phyloP scores from a whole-genome alignment of 2,888 invertebrate species.

The Trichogramma evanescens region DNA sequence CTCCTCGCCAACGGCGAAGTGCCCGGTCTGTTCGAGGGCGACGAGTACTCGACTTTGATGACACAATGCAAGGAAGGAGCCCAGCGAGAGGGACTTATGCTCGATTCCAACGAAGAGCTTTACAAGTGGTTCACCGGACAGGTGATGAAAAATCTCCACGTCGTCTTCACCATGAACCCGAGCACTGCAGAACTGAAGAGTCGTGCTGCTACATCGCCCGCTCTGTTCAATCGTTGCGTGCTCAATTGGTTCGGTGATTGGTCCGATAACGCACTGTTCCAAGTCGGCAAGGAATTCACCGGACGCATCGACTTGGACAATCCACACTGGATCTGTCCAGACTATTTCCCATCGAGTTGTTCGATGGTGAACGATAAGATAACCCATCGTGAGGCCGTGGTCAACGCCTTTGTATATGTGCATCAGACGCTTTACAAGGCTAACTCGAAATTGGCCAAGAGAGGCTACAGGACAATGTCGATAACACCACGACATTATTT shows the following conservation, averaged over 20 bases:
- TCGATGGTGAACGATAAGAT: constrained; percentile 68
- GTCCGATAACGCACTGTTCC: constrained; percentile 92
- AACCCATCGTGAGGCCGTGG: constrained; percentile 89
- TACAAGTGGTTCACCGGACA: constrained; percentile 99
- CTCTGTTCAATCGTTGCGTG: constrained; percentile 97
- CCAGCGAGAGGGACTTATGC: constrained; percentile 94
- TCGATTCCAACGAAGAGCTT: constrained; percentile 95
- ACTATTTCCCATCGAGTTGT: constrained; percentile 85
- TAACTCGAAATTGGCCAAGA: constrained; percentile 80
- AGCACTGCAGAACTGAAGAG: constrained; percentile 97
- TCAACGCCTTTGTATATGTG: constrained; percentile 96
- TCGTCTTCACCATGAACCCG: constrained; percentile 99
- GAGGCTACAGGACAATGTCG: constrained; percentile 92
- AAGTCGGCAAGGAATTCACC: constrained; percentile 95
- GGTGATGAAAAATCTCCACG: constrained; percentile 98
- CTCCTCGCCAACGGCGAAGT: constrained; percentile 97
- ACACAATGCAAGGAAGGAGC: constrained; percentile 99
- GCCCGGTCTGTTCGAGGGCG: constrained; percentile 89
- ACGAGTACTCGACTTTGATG: constrained; percentile 98
- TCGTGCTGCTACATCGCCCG: constrained; percentile 97
- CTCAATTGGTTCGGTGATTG: constrained; percentile 99
- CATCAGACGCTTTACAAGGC: constrained; percentile 96
- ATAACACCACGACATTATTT: constrained; percentile 96
- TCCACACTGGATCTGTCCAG: constrained; percentile 77
- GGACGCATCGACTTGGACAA: constrained; percentile 89